Percentiles rank a stretch among this genome's conserved stretches.
Conservation (phyloP, 2,797 vertebrate genomes). For the Rhynchotus rufescens region DNA sequence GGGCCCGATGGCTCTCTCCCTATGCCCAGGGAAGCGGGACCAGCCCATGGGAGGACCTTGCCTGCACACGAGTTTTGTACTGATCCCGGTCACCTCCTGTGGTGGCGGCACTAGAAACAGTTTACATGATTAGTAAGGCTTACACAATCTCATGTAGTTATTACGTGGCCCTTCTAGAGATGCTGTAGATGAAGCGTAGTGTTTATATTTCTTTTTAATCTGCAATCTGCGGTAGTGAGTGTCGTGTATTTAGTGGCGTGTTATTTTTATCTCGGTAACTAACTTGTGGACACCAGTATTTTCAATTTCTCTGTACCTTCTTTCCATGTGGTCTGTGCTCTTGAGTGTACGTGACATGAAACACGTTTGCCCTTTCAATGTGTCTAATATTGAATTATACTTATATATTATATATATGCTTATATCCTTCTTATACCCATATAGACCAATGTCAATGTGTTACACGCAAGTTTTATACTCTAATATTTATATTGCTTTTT, state of each 20-base stretch:
- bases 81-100: background rate
- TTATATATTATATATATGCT: slow-evolving; percentile 85
- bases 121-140: slow-evolving; percentile 30
- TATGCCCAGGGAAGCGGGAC: slow-evolving; percentile 17
- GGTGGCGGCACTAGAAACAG: slow-evolving; percentile 49
- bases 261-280: slow-evolving; percentile 70
- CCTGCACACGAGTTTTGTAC: background rate
- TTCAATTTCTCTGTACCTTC: slow-evolving; percentile 63
- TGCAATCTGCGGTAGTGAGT: slow-evolving; percentile 69
- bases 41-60: background rate
- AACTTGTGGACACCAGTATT: slow-evolving; percentile 76
- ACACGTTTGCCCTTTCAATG: slow-evolving; percentile 77
- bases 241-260: slow-evolving; percentile 74
- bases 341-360: slow-evolving; percentile 76
- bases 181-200: slow-evolving; percentile 70
- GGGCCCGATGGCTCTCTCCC: background rate
- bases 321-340: slow-evolving; percentile 78
- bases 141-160: slow-evolving; percentile 54
- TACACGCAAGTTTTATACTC: slow-evolving; percentile 99
- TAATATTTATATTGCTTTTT: slow-evolving; percentile 99
- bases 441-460: slow-evolving; percentile 87
- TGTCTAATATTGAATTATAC: slow-evolving; percentile 82
- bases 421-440: slow-evolving; percentile 86
- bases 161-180: slow-evolving; percentile 41
- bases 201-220: slow-evolving; percentile 76